A percentile compares a stretch with the other conserved stretches of the same genome.
Conservation (phyloP, 2,797 vertebrate species). For the Danionella dracula region DNA sequence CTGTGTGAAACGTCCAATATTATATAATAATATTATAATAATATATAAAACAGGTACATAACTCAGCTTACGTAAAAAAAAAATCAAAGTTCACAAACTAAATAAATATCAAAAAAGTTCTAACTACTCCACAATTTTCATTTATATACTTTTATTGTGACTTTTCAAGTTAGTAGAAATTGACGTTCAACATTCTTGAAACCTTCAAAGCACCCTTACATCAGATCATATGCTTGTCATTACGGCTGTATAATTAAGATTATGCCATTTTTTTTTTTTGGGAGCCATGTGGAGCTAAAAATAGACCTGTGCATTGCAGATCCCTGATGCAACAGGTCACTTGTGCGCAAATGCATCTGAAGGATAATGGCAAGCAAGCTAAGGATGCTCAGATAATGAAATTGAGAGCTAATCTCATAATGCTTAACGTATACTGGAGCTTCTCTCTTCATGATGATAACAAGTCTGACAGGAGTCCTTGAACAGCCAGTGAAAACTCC, state of each 20-base stretch:
- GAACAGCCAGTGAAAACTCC: neutral
- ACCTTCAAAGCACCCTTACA: neutral
- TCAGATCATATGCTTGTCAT: neutral
- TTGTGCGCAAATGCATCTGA: neutral
- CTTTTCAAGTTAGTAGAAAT: no score
- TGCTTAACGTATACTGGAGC: neutral
- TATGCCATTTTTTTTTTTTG: neutral
- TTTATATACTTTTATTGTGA: no score
- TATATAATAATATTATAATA: no score
- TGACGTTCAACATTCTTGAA: no score
- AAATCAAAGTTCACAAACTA: no score
- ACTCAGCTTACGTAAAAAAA: no score
- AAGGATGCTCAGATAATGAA: neutral
- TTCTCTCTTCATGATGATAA: neutral
- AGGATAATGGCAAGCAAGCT: neutral
- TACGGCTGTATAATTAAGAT: neutral
- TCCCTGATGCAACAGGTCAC: neutral
- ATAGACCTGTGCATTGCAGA: neutral
- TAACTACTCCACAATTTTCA: no score
- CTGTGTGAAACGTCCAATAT: no score
- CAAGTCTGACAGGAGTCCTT: neutral
- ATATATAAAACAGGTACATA: no score
- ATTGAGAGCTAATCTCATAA: slow-evolving; percentile 1
- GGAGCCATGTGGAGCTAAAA: neutral
- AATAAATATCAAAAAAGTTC: no score